Evolutionary conservation across 2,888 invertebrate genomes (phyloP), one percentile per base, ranked within the genome.

Genomic region (Schrankia costaestrigalis): DNA sequence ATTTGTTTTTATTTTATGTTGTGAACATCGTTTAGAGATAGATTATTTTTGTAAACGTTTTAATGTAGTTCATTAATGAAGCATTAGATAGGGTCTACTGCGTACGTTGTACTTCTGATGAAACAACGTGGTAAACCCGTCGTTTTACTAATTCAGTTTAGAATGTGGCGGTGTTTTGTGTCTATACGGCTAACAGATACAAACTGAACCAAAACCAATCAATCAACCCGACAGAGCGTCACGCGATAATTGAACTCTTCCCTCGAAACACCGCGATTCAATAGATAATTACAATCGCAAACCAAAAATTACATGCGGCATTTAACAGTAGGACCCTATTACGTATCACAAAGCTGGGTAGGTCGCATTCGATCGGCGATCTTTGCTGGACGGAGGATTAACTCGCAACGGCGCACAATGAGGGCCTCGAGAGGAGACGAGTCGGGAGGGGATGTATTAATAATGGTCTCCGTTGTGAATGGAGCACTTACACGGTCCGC

Each of bases 251-350:
- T 78, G 80, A 83, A 84, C 81, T 84, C 81, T 83, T 82, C 82
- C 78, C 80, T 69, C 63, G 66, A 63, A 76, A 68, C 63, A 68
- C 62, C 52, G 68, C 75, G 65, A 78, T 78, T 78, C 78, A 75
- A 80, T 80, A 83, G 75, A 84, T 83, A 84, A 84, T 84, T 86
- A 79, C 83, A 81, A 83, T 78, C 71, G 83, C 84, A 82, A 84
- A 86, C 84, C 84, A 80, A 85, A 83, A 83, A 86, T 86, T 83
- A 84, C 81, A 81, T 71, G 81, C 79, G 62, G 76, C 78, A 79
- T 85, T 84, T 78, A 82, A 79, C 76, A 56, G 73, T 72, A 71
- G 76, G 79, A 79, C 78, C 81, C 80, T 77, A 80, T 81, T 81
- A 80, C 75, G 73, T 73, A 72, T 71, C 75, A 77, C 76, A 79